phyloP scores from a whole-genome alignment of 2,797 vertebrate genomes.

The Leuciscus waleckii region DNA sequence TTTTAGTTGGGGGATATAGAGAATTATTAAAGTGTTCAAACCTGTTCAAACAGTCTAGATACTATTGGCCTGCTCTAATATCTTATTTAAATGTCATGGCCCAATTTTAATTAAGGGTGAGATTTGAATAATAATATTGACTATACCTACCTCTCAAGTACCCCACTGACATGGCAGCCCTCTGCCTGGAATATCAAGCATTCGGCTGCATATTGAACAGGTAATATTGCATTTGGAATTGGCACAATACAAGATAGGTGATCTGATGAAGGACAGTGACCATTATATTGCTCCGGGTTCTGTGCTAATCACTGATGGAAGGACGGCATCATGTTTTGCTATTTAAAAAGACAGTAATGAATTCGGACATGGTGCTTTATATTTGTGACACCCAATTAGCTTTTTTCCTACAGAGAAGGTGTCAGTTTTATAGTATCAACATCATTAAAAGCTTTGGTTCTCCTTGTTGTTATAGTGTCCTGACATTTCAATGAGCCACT shows the following conservation, averaged over 20 bases:
- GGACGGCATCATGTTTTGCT: constrained; percentile 73
- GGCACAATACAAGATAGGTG: constrained; percentile 67
- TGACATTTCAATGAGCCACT: constrained; percentile 73
- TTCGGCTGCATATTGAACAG: constrained; percentile 62
- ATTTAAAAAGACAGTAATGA: constrained; percentile 77
- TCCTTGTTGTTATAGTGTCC: constrained; percentile 69
- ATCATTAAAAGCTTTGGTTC: constrained; percentile 74
- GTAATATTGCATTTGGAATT: constrained; percentile 60
- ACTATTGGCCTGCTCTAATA: constrained; percentile 38
- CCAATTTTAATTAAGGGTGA: constrained; percentile 44
- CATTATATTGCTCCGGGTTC: constrained; percentile 75
- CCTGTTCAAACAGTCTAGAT: constrained; percentile 44
- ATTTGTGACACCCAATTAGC: constrained; percentile 71
- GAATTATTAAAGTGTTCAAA: constrained; percentile 43
- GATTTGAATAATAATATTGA: constrained; percentile 51
- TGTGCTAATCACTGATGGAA: constrained; percentile 78
- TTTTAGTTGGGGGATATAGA: constrained; percentile 12
- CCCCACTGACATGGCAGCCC: constrained; percentile 24
- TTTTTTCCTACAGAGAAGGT: constrained; percentile 70
- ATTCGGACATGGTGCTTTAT: constrained; percentile 72
- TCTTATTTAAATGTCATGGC: constrained; percentile 50
- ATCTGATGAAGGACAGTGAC: constrained; percentile 73
- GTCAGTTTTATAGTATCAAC: constrained; percentile 74
- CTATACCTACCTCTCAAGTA: constrained; percentile 36
- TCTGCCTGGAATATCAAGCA: constrained; percentile 31